A percentile compares a stretch with the other conserved stretches of the same genome.
Conservation (phyloP, 2,888 invertebrate species). For the Saturnia pavonia region DNA sequence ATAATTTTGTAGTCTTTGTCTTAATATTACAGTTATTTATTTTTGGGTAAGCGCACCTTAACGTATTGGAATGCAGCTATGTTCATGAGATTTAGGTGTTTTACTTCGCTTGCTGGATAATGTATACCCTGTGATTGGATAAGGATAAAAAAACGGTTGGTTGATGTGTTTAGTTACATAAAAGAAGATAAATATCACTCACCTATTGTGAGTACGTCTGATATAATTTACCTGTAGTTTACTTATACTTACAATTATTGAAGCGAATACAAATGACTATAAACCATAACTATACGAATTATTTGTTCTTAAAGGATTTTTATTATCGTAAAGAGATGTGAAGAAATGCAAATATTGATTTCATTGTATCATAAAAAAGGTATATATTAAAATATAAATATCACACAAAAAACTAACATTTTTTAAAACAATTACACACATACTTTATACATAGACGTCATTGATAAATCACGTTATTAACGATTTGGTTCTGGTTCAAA, state of each 20-base stretch:
- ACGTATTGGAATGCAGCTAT: constrained; percentile 14
- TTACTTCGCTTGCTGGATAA: constrained; percentile 11
- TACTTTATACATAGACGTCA: neutral
- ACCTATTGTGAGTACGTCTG: neutral
- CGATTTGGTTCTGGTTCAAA: neutral
- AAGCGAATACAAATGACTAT: neutral
- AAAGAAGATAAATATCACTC: neutral
- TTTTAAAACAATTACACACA: neutral
- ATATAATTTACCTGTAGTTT: neutral
- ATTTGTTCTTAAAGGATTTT: too few species aligned
- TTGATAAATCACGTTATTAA: neutral
- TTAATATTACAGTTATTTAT: neutral
- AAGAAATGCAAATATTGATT: too few species aligned
- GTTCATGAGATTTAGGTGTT: constrained; percentile 15
- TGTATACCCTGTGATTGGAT: constrained; percentile 13
- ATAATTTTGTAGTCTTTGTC: neutral
- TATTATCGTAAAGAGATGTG: too few species aligned
- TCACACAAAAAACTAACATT: too few species aligned
- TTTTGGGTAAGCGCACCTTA: constrained; percentile 4
- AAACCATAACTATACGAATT: too few species aligned
- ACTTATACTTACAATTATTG: neutral
- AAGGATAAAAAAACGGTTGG: constrained; percentile 8
- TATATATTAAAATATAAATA: too few species aligned
- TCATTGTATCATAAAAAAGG: too few species aligned
- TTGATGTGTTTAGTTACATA: constrained; percentile 23